Percentiles rank a stretch among this genome's conserved stretches.
phyloP scores from a whole-genome alignment of 2,888 invertebrate species.

The Matsumyia berberina region DNA sequence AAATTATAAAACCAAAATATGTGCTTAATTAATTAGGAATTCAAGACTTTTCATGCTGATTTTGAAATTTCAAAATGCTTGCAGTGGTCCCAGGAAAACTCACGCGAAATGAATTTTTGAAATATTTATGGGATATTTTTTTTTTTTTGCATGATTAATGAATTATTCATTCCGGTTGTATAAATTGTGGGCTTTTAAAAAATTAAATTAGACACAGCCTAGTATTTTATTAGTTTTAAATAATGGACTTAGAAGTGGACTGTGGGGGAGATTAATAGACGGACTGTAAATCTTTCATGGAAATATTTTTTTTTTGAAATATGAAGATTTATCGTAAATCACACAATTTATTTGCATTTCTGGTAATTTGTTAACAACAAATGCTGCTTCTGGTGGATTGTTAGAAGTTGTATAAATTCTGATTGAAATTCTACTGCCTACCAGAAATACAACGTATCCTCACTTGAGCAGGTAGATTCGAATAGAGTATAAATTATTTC shows the following conservation, averaged over 20 bases:
- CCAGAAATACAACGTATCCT: too few species aligned
- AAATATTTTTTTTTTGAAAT: background rate
- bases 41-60: conserved; percentile 5
- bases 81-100: background rate
- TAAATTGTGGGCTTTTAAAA: background rate
- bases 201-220: background rate
- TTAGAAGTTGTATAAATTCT: too few species aligned
- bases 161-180: conserved; percentile 21
- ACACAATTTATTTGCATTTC: background rate
- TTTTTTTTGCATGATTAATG: conserved; percentile 24
- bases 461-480: too few species aligned
- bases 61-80: background rate
- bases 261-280: background rate
- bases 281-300: background rate
- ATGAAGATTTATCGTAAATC: background rate
- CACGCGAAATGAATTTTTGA: conserved; percentile 13
- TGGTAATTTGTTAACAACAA: background rate
- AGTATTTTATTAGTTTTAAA: background rate
- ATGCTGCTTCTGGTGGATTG: too few species aligned
- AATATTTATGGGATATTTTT: conserved; percentile 15
- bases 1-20: background rate
- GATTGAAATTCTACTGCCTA: too few species aligned
- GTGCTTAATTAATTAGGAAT: conserved; percentile 4
- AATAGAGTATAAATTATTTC: too few species aligned
- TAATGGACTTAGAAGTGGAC: background rate